These are phyloP conservation scores for Mesembrinibis cayennensis DNA, from an alignment of 2,113 vertebrate species.

Conservation along the genomic window DNA sequence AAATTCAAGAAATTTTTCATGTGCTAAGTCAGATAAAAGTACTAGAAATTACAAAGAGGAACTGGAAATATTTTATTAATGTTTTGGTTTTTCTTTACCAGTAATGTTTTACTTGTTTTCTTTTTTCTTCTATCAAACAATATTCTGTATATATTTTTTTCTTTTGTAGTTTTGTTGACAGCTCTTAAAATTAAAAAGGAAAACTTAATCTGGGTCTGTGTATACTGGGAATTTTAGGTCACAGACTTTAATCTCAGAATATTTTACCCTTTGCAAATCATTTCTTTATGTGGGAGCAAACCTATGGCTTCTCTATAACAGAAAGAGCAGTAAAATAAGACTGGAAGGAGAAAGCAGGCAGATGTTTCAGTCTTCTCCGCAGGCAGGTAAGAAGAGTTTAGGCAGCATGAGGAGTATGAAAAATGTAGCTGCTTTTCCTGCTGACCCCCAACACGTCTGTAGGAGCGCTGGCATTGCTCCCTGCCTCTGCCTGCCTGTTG, in stretches of 20 bases:
- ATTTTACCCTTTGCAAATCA: neutral
- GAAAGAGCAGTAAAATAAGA: neutral
- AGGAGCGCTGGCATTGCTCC: neutral
- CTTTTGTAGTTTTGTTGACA: neutral
- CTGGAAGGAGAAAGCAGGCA: neutral
- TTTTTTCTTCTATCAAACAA: neutral
- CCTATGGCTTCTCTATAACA: neutral
- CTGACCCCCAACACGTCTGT: too few relatives aligned
- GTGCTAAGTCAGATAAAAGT: neutral
- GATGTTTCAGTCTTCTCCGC: neutral
- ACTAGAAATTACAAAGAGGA: neutral
- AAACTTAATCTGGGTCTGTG: neutral
- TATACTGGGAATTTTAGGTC: neutral
- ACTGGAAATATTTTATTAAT: constrained; percentile 30
- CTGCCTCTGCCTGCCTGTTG: neutral
- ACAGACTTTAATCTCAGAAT: neutral
- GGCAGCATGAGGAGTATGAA: neutral
- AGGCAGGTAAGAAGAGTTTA: neutral
- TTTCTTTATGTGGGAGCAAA: neutral
- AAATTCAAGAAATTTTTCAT: constrained; percentile 29
- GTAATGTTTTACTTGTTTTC: neutral
- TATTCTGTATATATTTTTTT: neutral
- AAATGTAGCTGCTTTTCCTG: neutral
- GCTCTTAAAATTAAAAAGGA: neutral
- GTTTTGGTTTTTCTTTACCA: neutral